Evolutionary conservation across 2,113 vertebrate species (phyloP), one percentile per base, ranked within the genome.

Genomic region (Syrmaticus mikado): DNA sequence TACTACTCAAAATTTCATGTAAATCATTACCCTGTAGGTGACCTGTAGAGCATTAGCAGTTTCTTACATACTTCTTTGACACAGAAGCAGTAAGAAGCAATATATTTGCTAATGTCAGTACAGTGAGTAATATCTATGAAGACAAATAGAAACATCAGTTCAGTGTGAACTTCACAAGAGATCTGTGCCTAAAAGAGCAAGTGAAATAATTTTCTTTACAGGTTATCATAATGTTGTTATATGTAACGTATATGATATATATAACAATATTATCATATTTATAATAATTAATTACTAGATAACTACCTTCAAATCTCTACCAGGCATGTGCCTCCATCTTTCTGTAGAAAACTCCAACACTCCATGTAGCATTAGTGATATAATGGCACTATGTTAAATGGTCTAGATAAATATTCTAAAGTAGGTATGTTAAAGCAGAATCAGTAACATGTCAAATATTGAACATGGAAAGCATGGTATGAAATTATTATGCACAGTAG

Each of bases 101-200:
- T 32, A 6, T 66, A 76, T 79, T 85, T 92, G 28, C n/a, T 87
- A 81, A 93, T 74, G 82, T 32, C 22, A 58, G 15, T 58, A 85
- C 61, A 86, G 45, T 71, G 73, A 94, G 53, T 53, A 77, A 85
- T 71, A 65, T 71, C 77, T 77, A 70, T 3, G 11, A 89, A 93
- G 80, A 81, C 21, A 90, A 95, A 87, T 4, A 82, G 60, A 87
- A 89, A 94, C 70, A 94, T 89, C 67, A 92, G 46, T 87, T 96
- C 83, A 65, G 25, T 60, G 55, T 64, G 87, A 94, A 93, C n/a
- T 93, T 93, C 71, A 77, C 43, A 82, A 86, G 3, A 91, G 41
- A 50, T 83, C 48, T 68, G 73, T 67, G 32, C 87, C 43, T 75
- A 62, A 92, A 91, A 94, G 88, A 66, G 62, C 81, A 91, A 79